Percentiles rank a stretch among this genome's conserved stretches.
Conservation (phyloP, 2,888 invertebrate genomes). For the Onchidella celtica region DNA sequence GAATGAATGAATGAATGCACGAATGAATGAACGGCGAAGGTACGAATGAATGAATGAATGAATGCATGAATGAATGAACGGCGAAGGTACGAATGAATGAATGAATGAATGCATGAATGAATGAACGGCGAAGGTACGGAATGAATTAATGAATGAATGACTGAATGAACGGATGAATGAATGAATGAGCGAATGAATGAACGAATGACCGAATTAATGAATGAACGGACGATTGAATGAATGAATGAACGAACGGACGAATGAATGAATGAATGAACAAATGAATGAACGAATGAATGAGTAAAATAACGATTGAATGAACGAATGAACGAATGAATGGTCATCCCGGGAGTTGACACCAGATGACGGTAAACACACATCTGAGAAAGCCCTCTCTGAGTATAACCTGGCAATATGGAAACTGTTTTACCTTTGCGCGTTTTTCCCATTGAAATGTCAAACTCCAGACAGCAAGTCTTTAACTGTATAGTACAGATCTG, state of each 20-base stretch:
- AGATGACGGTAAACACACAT: not conserved
- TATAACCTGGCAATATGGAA: not conserved
- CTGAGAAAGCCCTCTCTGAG: not conserved
- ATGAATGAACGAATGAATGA: not conserved
- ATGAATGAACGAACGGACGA: not conserved
- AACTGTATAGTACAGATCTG: too few species aligned
- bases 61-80: not conserved
- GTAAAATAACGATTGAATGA: not conserved
- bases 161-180: not conserved
- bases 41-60: not conserved
- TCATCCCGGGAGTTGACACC: not conserved
- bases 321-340: not conserved
- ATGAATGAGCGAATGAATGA: not conserved
- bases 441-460: not conserved
- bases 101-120: not conserved
- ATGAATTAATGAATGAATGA: not conserved
- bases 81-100: not conserved
- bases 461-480: not conserved
- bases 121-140: too few species aligned
- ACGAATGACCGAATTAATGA: not conserved
- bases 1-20: not conserved
- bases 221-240: not conserved
- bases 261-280: not conserved
- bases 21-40: not conserved
- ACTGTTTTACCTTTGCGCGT: not conserved